phyloP scores from a whole-genome alignment of 1,140 invertebrate genomes.

The Alviniconcha marisindica region DNA sequence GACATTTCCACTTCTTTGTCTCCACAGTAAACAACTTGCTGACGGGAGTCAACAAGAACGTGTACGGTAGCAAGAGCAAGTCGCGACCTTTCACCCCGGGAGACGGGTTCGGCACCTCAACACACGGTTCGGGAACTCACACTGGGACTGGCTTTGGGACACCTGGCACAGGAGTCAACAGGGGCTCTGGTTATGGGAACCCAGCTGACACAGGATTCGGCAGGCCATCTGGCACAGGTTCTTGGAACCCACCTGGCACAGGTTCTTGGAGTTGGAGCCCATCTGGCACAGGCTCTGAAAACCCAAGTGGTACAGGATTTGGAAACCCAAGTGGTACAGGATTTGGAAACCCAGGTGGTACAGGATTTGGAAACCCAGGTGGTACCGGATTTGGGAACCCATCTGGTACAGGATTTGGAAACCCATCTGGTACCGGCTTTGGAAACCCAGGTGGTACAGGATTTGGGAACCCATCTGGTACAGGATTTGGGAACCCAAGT shows the following conservation, averaged over 20 bases:
- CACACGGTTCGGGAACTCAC: neutral
- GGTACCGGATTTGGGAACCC: neutral
- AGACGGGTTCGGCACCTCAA: neutral
- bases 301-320: neutral
- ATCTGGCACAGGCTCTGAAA: neutral
- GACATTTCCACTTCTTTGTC: no score
- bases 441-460: neutral
- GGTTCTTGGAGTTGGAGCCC: neutral
- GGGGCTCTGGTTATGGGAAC: neutral
- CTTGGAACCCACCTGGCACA: neutral
- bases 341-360: neutral
- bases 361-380: neutral
- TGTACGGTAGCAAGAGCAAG: neutral
- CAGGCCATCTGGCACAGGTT: neutral
- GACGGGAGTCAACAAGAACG: constrained; percentile 6
- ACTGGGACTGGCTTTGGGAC: neutral
- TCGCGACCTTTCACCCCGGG: neutral
- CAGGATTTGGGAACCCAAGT: neutral
- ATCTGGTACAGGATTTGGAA: neutral
- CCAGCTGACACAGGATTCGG: neutral
- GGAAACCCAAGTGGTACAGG: neutral
- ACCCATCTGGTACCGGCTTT: neutral
- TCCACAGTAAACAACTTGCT: constrained; percentile 17
- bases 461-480: neutral
- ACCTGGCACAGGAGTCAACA: neutral